Conservation (phyloP, 2,888 invertebrate species). For the Azorinus chamasolen region DNA sequence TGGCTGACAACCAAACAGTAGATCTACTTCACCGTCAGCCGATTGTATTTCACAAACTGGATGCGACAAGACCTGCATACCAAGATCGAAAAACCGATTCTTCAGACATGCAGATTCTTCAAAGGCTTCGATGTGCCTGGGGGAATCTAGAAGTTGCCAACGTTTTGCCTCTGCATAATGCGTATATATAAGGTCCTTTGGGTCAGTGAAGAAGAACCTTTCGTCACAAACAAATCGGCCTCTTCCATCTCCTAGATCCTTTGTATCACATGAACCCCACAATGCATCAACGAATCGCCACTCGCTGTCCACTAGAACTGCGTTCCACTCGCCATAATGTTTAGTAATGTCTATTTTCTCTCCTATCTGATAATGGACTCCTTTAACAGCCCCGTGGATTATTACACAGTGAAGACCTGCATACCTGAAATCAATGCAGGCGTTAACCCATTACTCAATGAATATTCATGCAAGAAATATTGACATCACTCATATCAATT, state of each 20-base stretch:
- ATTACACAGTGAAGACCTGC: slow-evolving; percentile 77
- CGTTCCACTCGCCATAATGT: slow-evolving; percentile 71
- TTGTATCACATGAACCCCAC: slow-evolving; percentile 74
- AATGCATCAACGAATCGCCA: slow-evolving; percentile 66
- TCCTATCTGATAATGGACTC: slow-evolving; percentile 76
- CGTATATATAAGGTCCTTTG: slow-evolving; percentile 76
- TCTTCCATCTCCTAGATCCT: slow-evolving; percentile 62
- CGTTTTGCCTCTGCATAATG: slow-evolving; percentile 77
- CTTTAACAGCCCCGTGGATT: slow-evolving; percentile 80
- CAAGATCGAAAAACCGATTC: slow-evolving; percentile 80
- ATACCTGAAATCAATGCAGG: slow-evolving; percentile 66
- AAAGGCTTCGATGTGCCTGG: slow-evolving; percentile 73
- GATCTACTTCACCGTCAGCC: slow-evolving; percentile 74
- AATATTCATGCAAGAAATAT: no score
- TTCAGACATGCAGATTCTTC: slow-evolving; percentile 78
- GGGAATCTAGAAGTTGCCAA: slow-evolving; percentile 80
- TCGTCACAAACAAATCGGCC: slow-evolving; percentile 77
- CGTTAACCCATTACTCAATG: no score
- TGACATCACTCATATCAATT: no score
- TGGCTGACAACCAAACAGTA: slow-evolving; percentile 74
- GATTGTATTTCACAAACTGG: slow-evolving; percentile 73
- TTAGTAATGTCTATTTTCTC: slow-evolving; percentile 67
- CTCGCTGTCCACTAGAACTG: slow-evolving; percentile 56
- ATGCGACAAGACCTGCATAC: slow-evolving; percentile 75
- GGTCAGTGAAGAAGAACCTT: slow-evolving; percentile 82